These are phyloP conservation scores for Motacilla alba DNA, from an alignment of 2,113 vertebrate species.

Conservation along the genomic window DNA sequence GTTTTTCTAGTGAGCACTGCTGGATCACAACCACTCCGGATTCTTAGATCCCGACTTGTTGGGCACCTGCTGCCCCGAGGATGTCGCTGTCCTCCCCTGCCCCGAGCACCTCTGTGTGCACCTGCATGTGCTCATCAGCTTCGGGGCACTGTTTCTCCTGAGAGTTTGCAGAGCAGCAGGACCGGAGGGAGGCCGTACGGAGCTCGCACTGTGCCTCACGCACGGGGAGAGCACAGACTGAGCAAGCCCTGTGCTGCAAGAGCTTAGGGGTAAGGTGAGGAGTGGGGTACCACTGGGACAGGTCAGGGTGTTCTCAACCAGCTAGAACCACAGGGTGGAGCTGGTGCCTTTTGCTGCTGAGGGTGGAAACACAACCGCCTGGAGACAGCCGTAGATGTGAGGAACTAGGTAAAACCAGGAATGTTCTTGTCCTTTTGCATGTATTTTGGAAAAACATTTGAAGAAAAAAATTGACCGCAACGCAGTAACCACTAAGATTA, in stretches of 20 bases:
- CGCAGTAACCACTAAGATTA: neutral
- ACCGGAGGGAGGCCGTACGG: fast-evolving
- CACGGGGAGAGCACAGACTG: too few species aligned
- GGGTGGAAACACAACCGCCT: too few species aligned
- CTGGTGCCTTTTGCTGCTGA: neutral
- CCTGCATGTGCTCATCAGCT: too few species aligned
- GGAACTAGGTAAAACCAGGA: neutral
- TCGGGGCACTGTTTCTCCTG: neutral
- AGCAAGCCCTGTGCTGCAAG: neutral
- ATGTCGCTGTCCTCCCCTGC: neutral
- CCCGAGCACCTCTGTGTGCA: neutral
- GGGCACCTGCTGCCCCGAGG: neutral
- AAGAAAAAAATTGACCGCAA: neutral
- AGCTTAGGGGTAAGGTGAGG: neutral
- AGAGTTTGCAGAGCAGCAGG: neutral
- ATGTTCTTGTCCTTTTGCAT: neutral
- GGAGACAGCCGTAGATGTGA: neutral
- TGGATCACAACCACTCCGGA: neutral
- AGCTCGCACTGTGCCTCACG: fast-evolving
- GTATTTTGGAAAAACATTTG: neutral
- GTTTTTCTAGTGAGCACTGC: neutral
- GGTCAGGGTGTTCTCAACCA: neutral
- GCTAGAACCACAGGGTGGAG: neutral
- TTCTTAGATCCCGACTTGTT: neutral
- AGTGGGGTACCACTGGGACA: neutral